These are phyloP conservation scores for Mylabris phalerata DNA, from an alignment of 1,140 invertebrate genomes.

Conservation along the genomic window DNA sequence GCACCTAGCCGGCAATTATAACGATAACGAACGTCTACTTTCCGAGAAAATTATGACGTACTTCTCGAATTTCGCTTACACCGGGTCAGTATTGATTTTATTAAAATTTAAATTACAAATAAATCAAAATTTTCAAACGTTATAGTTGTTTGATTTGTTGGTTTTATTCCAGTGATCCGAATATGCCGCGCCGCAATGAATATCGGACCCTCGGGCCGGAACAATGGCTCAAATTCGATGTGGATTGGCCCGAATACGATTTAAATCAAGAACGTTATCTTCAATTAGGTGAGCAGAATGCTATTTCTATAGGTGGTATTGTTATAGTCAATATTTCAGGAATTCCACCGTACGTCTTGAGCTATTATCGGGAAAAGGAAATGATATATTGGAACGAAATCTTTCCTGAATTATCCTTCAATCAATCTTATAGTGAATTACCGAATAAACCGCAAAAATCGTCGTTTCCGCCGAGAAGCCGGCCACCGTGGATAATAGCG, in stretches of 20 bases:
- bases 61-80: slow-evolving; percentile 85
- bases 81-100: slow-evolving; percentile 54
- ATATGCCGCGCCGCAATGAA: slow-evolving; percentile 53
- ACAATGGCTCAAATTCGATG: slow-evolving; percentile 59
- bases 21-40: slow-evolving; percentile 64
- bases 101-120: too few relatives aligned
- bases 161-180: slow-evolving; percentile 57
- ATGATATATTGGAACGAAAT: slow-evolving; percentile 68
- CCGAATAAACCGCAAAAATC: slow-evolving; percentile 7
- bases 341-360: slow-evolving; percentile 56
- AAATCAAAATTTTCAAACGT: too few relatives aligned
- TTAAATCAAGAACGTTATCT: slow-evolving; percentile 63
- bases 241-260: slow-evolving; percentile 76
- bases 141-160: too few relatives aligned
- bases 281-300: slow-evolving; percentile 53
- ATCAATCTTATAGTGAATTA: slow-evolving; percentile 34
- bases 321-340: slow-evolving; percentile 13
- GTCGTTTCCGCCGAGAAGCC: slow-evolving; percentile 4
- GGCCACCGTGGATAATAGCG: slow-evolving; percentile 16
- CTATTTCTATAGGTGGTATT: background rate
- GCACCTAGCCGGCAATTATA: slow-evolving; percentile 68
- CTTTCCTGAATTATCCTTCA: slow-evolving; percentile 52
- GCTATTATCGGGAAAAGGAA: slow-evolving; percentile 56
- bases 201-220: slow-evolving; percentile 51
- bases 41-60: slow-evolving; percentile 78